These are phyloP conservation scores for Hyles euphorbiae DNA, from an alignment of 1,140 invertebrate genomes.

Conservation along the genomic window DNA sequence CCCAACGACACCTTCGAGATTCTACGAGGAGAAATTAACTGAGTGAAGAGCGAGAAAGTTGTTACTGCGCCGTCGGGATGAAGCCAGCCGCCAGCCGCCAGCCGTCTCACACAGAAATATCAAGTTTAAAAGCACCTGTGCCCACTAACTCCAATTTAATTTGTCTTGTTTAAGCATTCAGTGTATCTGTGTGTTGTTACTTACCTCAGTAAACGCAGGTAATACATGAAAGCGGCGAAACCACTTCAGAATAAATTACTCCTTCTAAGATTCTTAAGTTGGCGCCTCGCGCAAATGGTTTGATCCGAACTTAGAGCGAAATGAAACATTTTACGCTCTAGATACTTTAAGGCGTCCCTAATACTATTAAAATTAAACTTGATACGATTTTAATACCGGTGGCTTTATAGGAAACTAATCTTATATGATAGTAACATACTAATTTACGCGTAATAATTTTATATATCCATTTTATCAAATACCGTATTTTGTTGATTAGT, in stretches of 20 bases:
- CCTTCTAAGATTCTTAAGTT: constrained; percentile 2
- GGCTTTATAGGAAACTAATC: constrained; percentile 25
- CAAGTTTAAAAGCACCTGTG: constrained; percentile 16
- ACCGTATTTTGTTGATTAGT: too few relatives aligned
- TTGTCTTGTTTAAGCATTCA: constrained; percentile 3
- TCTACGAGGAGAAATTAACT: constrained; percentile 22
- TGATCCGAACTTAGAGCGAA: background rate
- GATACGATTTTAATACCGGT: constrained; percentile 28
- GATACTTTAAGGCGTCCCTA: constrained; percentile 13
- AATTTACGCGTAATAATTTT: too few relatives aligned
- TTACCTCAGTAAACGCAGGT: too few relatives aligned
- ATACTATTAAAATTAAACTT: constrained; percentile 32
- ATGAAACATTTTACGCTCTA: constrained; percentile 16
- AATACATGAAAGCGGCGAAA: background rate
- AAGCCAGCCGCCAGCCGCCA: background rate
- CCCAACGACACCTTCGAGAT: constrained; percentile 29
- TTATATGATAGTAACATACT: constrained; percentile 9
- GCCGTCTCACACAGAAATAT: constrained; percentile 12
- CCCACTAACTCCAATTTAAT: constrained; percentile 19
- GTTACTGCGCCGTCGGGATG: constrained; percentile 11
- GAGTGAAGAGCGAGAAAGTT: constrained; percentile 3
- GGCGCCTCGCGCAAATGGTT: background rate
- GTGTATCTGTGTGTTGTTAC: background rate
- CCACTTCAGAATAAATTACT: constrained; percentile 6
- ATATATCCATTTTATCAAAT: too few relatives aligned